Base-by-base conservation (phyloP, 2,797 vertebrate species). In the Mus caroli region DNA sequence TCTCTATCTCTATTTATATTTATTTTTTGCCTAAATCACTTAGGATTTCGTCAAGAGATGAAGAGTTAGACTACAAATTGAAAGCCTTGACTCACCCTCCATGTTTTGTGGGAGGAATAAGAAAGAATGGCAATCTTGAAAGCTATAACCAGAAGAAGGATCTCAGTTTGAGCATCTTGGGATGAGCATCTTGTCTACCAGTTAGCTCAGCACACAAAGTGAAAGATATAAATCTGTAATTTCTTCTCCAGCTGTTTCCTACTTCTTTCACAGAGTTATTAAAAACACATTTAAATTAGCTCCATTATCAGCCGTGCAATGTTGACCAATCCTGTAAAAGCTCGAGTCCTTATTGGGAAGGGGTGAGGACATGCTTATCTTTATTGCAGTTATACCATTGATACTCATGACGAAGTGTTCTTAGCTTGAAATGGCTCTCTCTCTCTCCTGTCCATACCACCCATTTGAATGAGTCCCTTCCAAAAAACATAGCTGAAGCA, bases 211-310 rank as follows among this genome's bases (percentile, higher is more conserved):
- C 31, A 93, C 60, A 62, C 37, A 91, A 77, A 92, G 14, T 52
- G 83, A 96, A 88, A 92, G 67, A 64, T 60, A 79, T 58, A 92
- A 85, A 94, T 43, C 64, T 9, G 13, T 34, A 3, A 1, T 89
- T 91, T 94, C 20, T 54, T 64, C 34, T 62, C 17, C 67, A 92
- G 80, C 90, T 95, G 80, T 93, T 96, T 97, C 90, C 96, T 95
- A 50, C 95, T 86, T 97, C 52, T 91, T 92, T 79, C 82, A 82
- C 60, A 58, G 77, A 95, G 52, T 76, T 80, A 92, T 79, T 95
- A 96, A 82, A 82, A 86, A 90, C 54, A 88, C 56, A 34, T 79
- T 52, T 54, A 62, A 90, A 79, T 50, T 8, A 88, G 78, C 4
- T 37, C n/a, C 34, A n/a, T n/a, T 24, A 43, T 50, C 3, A 54